A percentile compares a stretch with the other conserved stretches of the same genome.
Conservation (phyloP, 2,113 vertebrate genomes). For the Tichodroma muraria region DNA sequence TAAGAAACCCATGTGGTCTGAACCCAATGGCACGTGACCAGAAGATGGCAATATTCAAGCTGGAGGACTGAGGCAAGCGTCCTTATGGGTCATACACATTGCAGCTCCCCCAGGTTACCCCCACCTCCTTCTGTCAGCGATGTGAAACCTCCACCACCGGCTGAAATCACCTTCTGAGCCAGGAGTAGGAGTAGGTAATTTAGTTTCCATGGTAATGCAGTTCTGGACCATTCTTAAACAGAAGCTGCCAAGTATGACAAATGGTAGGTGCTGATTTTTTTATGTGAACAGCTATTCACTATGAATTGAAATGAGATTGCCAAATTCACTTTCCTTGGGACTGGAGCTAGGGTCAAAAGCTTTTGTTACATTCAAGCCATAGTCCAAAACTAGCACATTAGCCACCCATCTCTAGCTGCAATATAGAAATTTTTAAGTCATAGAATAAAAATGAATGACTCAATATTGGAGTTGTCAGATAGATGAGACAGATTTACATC, state of each 20-base stretch:
- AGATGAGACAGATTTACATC: slow-evolving; percentile 31
- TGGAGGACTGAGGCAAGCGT: accelerated
- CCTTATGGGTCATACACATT: background rate
- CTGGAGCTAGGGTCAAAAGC: slow-evolving; percentile 23
- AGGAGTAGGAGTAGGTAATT: slow-evolving; percentile 58
- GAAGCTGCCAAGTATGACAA: slow-evolving; percentile 58
- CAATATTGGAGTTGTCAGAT: slow-evolving; percentile 21
- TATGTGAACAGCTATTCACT: slow-evolving; percentile 54
- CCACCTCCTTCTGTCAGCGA: background rate
- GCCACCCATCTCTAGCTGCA: background rate
- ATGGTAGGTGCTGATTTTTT: slow-evolving; percentile 61
- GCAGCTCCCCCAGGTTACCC: background rate
- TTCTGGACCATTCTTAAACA: slow-evolving; percentile 54
- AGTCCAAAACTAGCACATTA: background rate
- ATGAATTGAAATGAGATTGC: slow-evolving; percentile 54
- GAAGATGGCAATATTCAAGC: background rate
- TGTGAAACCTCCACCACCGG: background rate
- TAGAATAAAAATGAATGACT: slow-evolving; percentile 35
- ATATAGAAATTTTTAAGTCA: slow-evolving; percentile 48
- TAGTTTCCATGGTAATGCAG: slow-evolving; percentile 56
- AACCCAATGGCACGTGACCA: background rate
- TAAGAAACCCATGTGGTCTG: background rate
- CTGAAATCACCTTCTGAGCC: slow-evolving; percentile 40
- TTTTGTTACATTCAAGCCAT: slow-evolving; percentile 19
- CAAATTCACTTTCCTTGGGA: slow-evolving; percentile 54